Evolutionary conservation across 2,888 invertebrate genomes (phyloP).

Genomic region (Erannis defoliaria): DNA sequence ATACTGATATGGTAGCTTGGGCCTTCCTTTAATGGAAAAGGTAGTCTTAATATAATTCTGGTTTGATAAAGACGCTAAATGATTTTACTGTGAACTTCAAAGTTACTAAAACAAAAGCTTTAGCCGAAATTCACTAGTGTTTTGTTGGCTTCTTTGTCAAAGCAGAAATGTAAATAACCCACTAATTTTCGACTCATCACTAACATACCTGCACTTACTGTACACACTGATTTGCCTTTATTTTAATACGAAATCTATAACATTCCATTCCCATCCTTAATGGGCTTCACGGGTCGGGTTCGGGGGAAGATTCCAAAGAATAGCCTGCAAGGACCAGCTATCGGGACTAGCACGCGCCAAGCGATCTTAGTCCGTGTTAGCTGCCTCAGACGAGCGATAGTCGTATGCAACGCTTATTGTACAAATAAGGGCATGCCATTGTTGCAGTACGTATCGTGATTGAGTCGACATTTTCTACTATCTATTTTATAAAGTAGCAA

Average conservation of each 20-base stretch:
- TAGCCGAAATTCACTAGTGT: constrained; percentile 26
- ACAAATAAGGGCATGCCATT: constrained; percentile 83
- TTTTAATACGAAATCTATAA: constrained; percentile 71
- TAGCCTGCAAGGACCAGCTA: constrained; percentile 39
- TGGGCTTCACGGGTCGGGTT: constrained; percentile 60
- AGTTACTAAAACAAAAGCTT: constrained; percentile 15
- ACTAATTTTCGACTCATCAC: constrained; percentile 86
- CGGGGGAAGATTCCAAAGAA: constrained; percentile 49
- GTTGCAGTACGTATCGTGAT: constrained; percentile 86
- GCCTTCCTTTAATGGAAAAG: constrained; percentile 24
- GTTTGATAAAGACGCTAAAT: constrained; percentile 13
- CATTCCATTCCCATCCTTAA: constrained; percentile 62
- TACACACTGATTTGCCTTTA: constrained; percentile 57
- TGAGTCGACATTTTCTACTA: constrained; percentile 69
- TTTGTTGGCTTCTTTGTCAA: constrained; percentile 32
- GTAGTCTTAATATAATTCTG: constrained; percentile 17
- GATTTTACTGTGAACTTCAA: constrained; percentile 21
- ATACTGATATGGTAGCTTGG: constrained; percentile 50
- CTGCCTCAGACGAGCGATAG: constrained; percentile 67
- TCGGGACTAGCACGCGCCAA: constrained; percentile 23
- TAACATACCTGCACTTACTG: constrained; percentile 71
- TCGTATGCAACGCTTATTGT: constrained; percentile 87
- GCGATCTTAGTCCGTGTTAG: constrained; percentile 68
- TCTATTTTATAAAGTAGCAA: constrained; percentile 52
- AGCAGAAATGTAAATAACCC: constrained; percentile 41